phyloP scores from a whole-genome alignment of 1,140 invertebrate genomes.

The Anoplolepis gracilipes region DNA sequence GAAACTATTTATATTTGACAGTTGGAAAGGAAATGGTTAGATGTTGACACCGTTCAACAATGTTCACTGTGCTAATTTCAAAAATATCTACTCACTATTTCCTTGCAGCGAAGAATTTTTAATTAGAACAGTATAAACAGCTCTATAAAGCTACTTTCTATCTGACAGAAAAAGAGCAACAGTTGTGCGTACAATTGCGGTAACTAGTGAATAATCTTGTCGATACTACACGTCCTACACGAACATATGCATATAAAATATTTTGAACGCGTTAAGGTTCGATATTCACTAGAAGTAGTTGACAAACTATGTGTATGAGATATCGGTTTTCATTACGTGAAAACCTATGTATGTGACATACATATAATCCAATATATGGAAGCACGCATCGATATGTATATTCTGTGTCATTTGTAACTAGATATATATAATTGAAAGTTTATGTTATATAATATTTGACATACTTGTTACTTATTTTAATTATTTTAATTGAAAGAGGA shows the following conservation, averaged over 20 bases:
- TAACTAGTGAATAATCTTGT: not conserved
- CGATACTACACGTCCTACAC: too few relatives aligned
- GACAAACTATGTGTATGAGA: not conserved
- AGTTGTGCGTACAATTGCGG: constrained; percentile 12
- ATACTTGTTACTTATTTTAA: not conserved
- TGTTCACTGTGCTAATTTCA: constrained; percentile 65
- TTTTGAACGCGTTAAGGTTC: not conserved
- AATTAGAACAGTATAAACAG: constrained; percentile 53
- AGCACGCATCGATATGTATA: not conserved
- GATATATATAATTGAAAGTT: not conserved
- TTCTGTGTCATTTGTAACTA: not conserved
- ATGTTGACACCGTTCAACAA: constrained; percentile 65
- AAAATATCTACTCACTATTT: constrained; percentile 41
- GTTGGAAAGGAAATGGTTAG: constrained; percentile 44
- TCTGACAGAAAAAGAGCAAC: not conserved
- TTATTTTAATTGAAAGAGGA: not conserved
- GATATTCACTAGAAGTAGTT: not conserved
- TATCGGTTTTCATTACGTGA: not conserved
- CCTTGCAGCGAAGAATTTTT: constrained; percentile 34
- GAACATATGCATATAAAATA: not conserved
- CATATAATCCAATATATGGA: not conserved
- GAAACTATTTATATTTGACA: constrained; percentile 60
- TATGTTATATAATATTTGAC: not conserved
- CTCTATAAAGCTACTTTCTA: constrained; percentile 40
- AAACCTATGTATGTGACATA: not conserved